Evolutionary conservation across 2,888 invertebrate species (phyloP), one percentile per base, ranked within the genome.

Genomic region (Xestobium rufovillosum): DNA sequence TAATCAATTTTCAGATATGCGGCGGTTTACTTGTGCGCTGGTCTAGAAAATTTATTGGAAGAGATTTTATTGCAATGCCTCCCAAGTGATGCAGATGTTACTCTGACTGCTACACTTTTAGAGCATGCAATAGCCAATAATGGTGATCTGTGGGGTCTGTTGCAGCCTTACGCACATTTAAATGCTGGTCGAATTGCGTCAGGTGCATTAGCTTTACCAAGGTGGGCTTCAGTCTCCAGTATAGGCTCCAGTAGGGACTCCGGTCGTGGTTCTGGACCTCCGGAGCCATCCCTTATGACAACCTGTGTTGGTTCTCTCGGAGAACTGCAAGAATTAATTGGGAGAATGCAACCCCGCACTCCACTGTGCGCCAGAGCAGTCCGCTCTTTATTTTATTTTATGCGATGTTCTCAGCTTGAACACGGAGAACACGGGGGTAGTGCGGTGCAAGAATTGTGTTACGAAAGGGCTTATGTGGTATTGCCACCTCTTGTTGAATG

Each of bases 401-500:
- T 91, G 90, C 71, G 89, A 30, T 91, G 91, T 64, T 88, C 89
- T 0, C 90, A 86, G 72, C 74, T 82, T 49, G 62, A 59, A 47
- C 66, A 56, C 50, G 64, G 59, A 14, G 62, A 57, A 51, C 56
- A 61, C 45, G 53, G 54, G 3, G 52, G 58, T 37, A 54, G 56
- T 43, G 56, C 59, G 2, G 57, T 63, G 23, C 62, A 64, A 60
- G 83, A 84, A 51, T 69, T 90, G 45, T 87, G 88, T 61, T 88
- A 87, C 45, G 87, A 86, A 66, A 73, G 90, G 34, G 88, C 89
- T 1, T 90, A 88, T 50, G 83, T 88, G 8, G 89, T 89, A 0
- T 67, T 90, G 45, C 91, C 91, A 1, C 91, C 91, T 8, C 68
- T 92, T 41, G 82, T 86, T n/a, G 91, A 91, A 67, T 92, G 91